Percentiles rank a stretch among this genome's conserved stretches.
These are phyloP conservation scores for Drosophila arawakana DNA, from an alignment of 1,140 invertebrate species.

Conservation along the genomic window DNA sequence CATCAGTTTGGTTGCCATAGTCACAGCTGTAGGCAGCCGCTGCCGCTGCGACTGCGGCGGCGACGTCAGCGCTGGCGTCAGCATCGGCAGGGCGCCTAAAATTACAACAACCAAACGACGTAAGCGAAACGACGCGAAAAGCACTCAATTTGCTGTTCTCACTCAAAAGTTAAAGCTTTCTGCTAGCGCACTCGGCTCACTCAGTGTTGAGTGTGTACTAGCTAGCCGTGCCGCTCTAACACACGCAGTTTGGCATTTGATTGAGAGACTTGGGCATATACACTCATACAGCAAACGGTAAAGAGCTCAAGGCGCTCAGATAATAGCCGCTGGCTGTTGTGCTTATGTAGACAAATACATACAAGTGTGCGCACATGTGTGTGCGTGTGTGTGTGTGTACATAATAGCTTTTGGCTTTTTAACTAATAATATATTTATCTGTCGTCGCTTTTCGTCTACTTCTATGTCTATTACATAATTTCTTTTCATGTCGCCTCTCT, in stretches of 20 bases:
- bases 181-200: neutral
- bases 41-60: slow-evolving; percentile 16
- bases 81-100: slow-evolving; percentile 52
- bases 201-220: slow-evolving; percentile 31
- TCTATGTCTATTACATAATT: slow-evolving; percentile 72
- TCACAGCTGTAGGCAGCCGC: slow-evolving; percentile 31
- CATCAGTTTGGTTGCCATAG: slow-evolving; percentile 14
- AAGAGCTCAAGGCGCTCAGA: slow-evolving; percentile 48
- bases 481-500: slow-evolving; percentile 7
- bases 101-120: slow-evolving; percentile 46
- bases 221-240: slow-evolving; percentile 51
- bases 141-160: slow-evolving; percentile 28
- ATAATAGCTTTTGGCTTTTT: slow-evolving; percentile 60
- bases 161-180: slow-evolving; percentile 26
- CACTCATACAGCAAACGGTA: slow-evolving; percentile 13
- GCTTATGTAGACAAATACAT: neutral
- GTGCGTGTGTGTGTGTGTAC: slow-evolving; percentile 12
- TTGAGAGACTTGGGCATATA: slow-evolving; percentile 3
- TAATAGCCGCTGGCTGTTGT: slow-evolving; percentile 18
- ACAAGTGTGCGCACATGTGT: too few relatives aligned
- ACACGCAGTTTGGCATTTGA: neutral
- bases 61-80: slow-evolving; percentile 30
- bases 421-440: slow-evolving; percentile 78
- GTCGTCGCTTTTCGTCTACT: slow-evolving; percentile 57
- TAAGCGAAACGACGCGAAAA: neutral